Evolutionary conservation across 2,888 invertebrate genomes (phyloP), one percentile per base, ranked within the genome.

Genomic region (Trichopoda pennipes): DNA sequence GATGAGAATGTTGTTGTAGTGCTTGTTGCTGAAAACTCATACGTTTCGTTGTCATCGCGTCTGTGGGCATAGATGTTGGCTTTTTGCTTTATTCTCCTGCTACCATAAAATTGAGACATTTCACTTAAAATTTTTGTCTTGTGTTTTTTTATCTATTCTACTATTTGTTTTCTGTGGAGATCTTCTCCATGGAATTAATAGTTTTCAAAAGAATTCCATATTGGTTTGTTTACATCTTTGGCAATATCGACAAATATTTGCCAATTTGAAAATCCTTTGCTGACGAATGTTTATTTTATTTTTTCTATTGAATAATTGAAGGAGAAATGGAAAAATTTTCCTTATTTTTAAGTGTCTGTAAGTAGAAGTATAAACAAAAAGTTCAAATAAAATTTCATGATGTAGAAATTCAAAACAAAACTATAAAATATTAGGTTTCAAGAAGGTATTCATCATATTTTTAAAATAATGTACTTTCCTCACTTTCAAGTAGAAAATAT

Each of bases 51-150:
- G 82, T 74, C 68, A 75, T 82, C 51, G 56, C 72, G 66, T 79
- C 42, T 68, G 49, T 76, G 66, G 74, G 53, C 78, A 60, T 42
- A 49, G 72, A 69, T 82, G 72, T 72, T 49, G 42, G 21, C 56
- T 74, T 55, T 66, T 69, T 47, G 42, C 16, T 72, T 76, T 66
- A 49, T 68, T 49, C 61, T 74, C 60, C 55, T 44, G 55, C 58
- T 73, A n/a, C 69, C 79, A 82, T 76, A 55, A 79, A 79, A 79
- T 44, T 72, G 58, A 82, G 82, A 76, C 82, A 82, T 82, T 79
- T 82, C 82, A 72, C 70, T 79, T 74, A 28, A 19, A 58, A 23
- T 58, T 17, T 9, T 79, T 44, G 35, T 28, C 44, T 60, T 6
- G 3, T 64, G 21, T 56, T 23, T 35, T 73, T 51, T 49, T 63